Base-by-base conservation (phyloP, 2,797 vertebrate genomes). In the Uromys caudimaculatus region DNA sequence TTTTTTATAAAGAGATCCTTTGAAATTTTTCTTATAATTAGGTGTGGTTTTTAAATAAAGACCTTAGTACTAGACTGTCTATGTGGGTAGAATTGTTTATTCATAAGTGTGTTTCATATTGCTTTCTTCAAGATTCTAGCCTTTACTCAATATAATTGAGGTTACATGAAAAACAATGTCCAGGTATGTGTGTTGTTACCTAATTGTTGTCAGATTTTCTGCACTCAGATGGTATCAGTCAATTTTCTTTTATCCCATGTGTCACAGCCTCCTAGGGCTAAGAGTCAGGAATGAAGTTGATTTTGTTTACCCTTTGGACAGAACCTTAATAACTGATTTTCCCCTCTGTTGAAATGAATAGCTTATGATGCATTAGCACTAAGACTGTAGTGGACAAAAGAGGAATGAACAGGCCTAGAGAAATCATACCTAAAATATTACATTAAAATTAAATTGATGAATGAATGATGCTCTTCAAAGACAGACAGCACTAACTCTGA, bases 341-440 rank as follows among this genome's bases (percentile, higher is more conserved):
- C 17, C 0, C 79, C 29, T 81, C n/a, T 8, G 32, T 83, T 91
- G 19, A 77, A 83, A 94, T 10, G 8, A 60, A 86, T 69, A 3
- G 1, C 52, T 60, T 75, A 41, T 32, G 78, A 58, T 71, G 6
- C 7, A 77, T 62, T 78, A 50, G 24, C 17, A 87, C 52, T 67
- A 73, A 76, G 24, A 50, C 0, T 73, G 2, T 56, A 32, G 38
- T 23, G 76, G 60, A 32, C 83, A 10, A 89, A 92, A 89, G 6
- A 91, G 11, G 38, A 62, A 81, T 62, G 12, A 95, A 44, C 3
- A 82, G 14, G 27, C 24, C 23, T 52, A 84, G 78, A 91, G 56
- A 95, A 93, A 83, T 12, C 56, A 41, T 54, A 79, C 64, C 27
- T 77, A 76, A 96, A 83, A 84, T 90, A 96, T 75, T 29, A 90